A percentile compares a stretch with the other conserved stretches of the same genome.
These are phyloP conservation scores for Hucho hucho DNA, from an alignment of 2,113 vertebrate species.

Conservation along the genomic window DNA sequence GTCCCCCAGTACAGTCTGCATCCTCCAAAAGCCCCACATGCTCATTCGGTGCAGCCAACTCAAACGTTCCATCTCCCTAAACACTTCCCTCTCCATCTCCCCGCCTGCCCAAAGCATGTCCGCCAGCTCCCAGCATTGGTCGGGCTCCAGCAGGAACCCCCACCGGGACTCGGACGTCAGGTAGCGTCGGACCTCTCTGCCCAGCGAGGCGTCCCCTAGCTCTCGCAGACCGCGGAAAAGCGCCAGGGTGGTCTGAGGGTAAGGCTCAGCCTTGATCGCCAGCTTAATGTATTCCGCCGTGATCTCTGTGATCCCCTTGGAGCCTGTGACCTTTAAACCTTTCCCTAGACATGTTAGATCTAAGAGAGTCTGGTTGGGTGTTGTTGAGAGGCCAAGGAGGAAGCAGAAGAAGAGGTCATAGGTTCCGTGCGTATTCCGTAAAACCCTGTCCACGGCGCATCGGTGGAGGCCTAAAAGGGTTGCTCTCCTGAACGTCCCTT, in stretches of 20 bases:
- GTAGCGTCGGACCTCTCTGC: background rate
- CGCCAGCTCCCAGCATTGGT: background rate
- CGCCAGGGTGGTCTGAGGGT: background rate
- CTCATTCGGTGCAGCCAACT: background rate
- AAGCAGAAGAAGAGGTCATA: background rate
- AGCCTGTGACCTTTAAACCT: background rate
- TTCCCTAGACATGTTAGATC: background rate
- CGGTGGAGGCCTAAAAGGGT: background rate
- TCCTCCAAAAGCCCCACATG: too few species aligned
- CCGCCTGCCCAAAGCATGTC: background rate
- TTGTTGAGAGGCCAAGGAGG: background rate
- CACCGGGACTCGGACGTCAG: background rate
- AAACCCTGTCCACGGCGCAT: background rate
- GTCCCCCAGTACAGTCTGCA: too few species aligned
- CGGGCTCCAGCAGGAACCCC: background rate
- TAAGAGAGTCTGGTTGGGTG: background rate
- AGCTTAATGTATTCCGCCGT: background rate
- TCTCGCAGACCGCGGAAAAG: background rate
- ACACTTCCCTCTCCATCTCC: background rate
- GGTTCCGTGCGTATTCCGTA: background rate
- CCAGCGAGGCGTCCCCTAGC: constrained; percentile 1
- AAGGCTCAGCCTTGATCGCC: background rate
- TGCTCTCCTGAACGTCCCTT: background rate
- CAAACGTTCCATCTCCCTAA: background rate
- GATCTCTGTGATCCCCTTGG: background rate